Evolutionary conservation across 2,888 invertebrate genomes (phyloP).

Genomic region (Brachycybe producta): DNA sequence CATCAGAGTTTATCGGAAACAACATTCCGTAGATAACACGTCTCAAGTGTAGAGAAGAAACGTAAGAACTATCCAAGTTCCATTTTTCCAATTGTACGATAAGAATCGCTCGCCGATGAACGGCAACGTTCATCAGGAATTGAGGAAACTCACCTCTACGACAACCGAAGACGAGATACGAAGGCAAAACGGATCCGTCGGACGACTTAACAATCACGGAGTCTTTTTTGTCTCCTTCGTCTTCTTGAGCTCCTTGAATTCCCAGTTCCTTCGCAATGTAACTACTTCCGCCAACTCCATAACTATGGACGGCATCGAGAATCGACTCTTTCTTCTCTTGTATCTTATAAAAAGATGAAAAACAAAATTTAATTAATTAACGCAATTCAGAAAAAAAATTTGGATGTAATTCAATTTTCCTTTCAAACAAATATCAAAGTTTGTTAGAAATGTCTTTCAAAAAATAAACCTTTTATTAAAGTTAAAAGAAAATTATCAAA

Average conservation of each 20-base stretch:
- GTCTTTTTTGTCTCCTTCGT: conserved; percentile 24
- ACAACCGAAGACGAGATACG: conserved; percentile 44
- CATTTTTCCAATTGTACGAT: conserved; percentile 29
- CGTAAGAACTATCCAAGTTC: conserved; percentile 25
- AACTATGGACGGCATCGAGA: too few relatives aligned
- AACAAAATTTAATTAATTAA: too few relatives aligned
- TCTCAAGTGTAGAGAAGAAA: conserved; percentile 27
- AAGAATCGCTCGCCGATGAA: conserved; percentile 28
- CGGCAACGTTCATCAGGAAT: conserved; percentile 43
- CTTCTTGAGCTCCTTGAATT: conserved; percentile 26
- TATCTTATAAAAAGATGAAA: too few relatives aligned
- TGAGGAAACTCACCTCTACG: conserved; percentile 45
- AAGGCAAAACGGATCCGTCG: conserved; percentile 52
- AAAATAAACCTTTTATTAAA: too few relatives aligned
- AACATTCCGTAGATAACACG: conserved; percentile 30
- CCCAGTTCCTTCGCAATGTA: conserved; percentile 28
- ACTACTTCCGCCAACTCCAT: conserved; percentile 53
- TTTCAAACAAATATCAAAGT: too few relatives aligned
- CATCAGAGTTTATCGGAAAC: conserved; percentile 22
- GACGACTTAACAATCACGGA: conserved; percentile 22
- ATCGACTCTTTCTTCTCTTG: too few relatives aligned
- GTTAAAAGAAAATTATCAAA: too few relatives aligned
- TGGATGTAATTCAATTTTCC: too few relatives aligned
- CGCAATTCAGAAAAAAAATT: too few relatives aligned
- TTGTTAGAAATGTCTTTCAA: too few relatives aligned